phyloP scores from a whole-genome alignment of 2,113 vertebrate genomes.

The Speoplatyrhinus poulsoni region DNA sequence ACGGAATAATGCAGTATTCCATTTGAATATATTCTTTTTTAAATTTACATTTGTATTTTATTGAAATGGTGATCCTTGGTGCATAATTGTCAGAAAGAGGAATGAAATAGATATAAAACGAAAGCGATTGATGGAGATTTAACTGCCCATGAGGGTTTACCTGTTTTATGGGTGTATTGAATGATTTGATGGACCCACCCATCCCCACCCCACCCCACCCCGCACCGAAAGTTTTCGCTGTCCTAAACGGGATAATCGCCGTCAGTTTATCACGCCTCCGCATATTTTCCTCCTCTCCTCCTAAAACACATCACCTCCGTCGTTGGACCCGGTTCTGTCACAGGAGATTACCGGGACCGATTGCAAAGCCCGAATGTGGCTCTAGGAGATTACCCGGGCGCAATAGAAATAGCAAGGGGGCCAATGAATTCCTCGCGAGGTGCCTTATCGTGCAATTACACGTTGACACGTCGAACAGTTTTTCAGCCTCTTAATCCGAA shows the following conservation, averaged over 20 bases:
- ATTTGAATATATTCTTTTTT: background rate
- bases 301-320: constrained; percentile 86
- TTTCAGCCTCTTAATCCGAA: constrained; percentile 97
- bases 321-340: constrained; percentile 95
- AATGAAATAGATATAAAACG: too few species aligned
- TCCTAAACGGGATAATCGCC: constrained; percentile 99
- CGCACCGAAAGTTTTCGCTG: constrained; percentile 80
- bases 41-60: background rate
- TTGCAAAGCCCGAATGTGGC: constrained; percentile 97
- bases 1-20: background rate
- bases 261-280: constrained; percentile 96
- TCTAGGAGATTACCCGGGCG: constrained; percentile 91
- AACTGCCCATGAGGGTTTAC: too few species aligned
- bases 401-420: constrained; percentile 96
- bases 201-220: constrained; percentile 12
- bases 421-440: constrained; percentile 97
- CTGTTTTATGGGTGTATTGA: background rate
- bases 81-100: too few species aligned
- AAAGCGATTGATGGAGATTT: too few species aligned
- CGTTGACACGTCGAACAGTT: constrained; percentile 98
- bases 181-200: background rate
- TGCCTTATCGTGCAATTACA: constrained; percentile 99
- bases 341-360: constrained; percentile 98
- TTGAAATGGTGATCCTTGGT: too few species aligned
- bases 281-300: constrained; percentile 93